A percentile compares a stretch with the other conserved stretches of the same genome.
Conservation (phyloP, 2,888 invertebrate genomes). For the Drosophila lacicola region DNA sequence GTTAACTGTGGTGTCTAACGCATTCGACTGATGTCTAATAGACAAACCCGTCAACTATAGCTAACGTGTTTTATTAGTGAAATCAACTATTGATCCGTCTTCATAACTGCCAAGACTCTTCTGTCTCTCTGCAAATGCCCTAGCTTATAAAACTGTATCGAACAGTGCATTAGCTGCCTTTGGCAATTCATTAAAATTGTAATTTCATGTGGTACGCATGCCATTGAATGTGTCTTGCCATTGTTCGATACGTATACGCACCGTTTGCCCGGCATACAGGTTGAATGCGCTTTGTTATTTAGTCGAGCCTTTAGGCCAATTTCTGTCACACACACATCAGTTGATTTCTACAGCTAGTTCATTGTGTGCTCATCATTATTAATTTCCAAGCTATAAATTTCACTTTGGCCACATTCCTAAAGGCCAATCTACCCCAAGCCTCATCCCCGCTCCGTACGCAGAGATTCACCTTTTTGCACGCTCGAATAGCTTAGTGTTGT, state of each 20-base stretch:
- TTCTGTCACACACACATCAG: conserved; percentile 38
- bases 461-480: conserved; percentile 70
- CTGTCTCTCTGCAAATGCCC: no score
- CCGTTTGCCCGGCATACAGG: conserved; percentile 27
- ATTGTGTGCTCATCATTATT: conserved; percentile 76
- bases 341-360: conserved; percentile 65
- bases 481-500: conserved; percentile 58
- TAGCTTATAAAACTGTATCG: background rate
- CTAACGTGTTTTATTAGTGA: no score
- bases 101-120: no score
- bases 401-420: conserved; percentile 76
- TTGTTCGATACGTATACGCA: conserved; percentile 54
- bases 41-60: no score
- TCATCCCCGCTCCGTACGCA: conserved; percentile 3
- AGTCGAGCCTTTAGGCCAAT: conserved; percentile 43
- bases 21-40: no score
- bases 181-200: conserved; percentile 33
- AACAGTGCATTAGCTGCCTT: conserved; percentile 27
- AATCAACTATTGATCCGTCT: no score
- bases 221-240: conserved; percentile 9
- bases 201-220: conserved; percentile 20
- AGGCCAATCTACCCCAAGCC: conserved; percentile 48
- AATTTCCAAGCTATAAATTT: conserved; percentile 79
- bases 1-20: no score
- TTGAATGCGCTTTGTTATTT: conserved; percentile 56